Base-by-base conservation (phyloP, 2,888 invertebrate species). In the Polydrusus tereticollis region DNA sequence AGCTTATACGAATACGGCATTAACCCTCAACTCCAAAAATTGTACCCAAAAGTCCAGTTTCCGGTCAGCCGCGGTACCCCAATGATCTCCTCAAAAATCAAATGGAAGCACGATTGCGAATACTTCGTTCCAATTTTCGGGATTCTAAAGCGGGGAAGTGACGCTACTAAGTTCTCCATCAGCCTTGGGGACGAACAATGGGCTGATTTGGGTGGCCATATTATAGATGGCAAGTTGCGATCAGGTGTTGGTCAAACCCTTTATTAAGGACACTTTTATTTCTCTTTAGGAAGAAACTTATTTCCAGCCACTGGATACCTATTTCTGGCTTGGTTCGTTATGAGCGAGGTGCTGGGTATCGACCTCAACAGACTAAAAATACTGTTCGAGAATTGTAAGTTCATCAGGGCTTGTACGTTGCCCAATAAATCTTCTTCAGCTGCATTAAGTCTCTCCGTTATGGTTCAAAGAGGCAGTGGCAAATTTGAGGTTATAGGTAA, bases 31-130 rank as follows among this genome's bases (percentile, higher is more conserved):
- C 84, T 96, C 3, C 88, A 92, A 0, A 90, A 91, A 67, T 86
- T 98, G 43, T 97, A 95, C 84, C 93, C 95, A 0, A 84, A 87
- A 23, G 87, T 95, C 0, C 81, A 89, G 45, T 95, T 90, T 84
- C 98, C 98, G 0, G 97, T 98, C 0, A 93, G 95, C 0, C 89
- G 92, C 50, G 81, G 80, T 5, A 82, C 82, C n/a, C 78, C 78
- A 21, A 82, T 81, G 81, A 80, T 82, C n/a, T 89, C 94, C 0
- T 92, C 95, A 3, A 86, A 93, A 1, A 89, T 98, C n/a, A 90
- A 90, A 75, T 98, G 97, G 97, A 94, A 97, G 77, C 97, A 98
- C 80, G 88, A 89, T 16, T 90, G 91, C 72, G 90, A 92, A 72
- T 93, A 93, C 92, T 87, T 90, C 77, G 91, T 93, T 0, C 90